These are phyloP conservation scores for Phylloscopus trochiloides DNA, from an alignment of 2,113 vertebrate genomes.

Conservation along the genomic window DNA sequence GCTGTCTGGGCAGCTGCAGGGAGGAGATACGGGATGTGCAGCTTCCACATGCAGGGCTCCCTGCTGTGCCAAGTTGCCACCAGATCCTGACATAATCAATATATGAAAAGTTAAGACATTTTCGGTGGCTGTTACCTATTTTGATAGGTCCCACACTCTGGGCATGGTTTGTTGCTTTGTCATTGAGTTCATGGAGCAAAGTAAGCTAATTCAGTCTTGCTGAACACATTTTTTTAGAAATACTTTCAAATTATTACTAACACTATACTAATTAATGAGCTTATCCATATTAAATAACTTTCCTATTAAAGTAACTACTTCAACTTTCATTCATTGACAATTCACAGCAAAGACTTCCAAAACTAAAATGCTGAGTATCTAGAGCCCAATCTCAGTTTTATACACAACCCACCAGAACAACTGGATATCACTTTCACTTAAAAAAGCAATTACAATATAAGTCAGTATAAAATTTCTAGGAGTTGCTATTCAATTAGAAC, in stretches of 20 bases:
- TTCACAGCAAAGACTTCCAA: not conserved
- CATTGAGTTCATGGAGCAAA: not conserved
- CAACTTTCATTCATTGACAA: not conserved
- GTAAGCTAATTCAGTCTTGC: not conserved
- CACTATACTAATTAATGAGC: not conserved
- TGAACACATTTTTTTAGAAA: not conserved
- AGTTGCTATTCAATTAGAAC: not conserved
- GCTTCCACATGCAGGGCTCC: not conserved
- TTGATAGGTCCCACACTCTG: not conserved
- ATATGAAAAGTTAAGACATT: not conserved
- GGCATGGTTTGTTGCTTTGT: not conserved
- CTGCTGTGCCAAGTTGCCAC: not conserved
- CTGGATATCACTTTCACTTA: not conserved
- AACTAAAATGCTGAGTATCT: not conserved
- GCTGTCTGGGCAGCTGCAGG: not conserved
- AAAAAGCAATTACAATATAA: not conserved
- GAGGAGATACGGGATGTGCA: accelerated
- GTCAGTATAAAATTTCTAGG: not conserved
- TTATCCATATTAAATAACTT: not conserved
- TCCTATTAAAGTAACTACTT: not conserved
- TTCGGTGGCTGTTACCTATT: not conserved
- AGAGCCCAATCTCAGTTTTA: not conserved
- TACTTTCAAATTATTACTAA: not conserved
- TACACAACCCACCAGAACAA: not conserved
- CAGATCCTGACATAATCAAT: not conserved